Evolutionary conservation across 2,113 vertebrate species (phyloP), one percentile per base, ranked within the genome.

Genomic region (Beaufortia kweichowensis): DNA sequence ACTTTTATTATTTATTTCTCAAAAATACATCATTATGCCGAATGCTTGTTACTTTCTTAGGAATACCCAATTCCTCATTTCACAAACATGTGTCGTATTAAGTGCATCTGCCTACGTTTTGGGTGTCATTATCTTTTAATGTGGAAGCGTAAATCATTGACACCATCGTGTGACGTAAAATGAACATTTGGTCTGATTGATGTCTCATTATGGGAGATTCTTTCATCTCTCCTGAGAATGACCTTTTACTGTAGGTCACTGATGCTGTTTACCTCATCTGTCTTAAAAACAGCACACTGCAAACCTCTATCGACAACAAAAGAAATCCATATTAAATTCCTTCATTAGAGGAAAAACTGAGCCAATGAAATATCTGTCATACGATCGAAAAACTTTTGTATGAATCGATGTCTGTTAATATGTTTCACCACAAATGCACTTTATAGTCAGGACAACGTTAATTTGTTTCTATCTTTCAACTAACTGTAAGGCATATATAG

Each of bases 401-500:
- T 56, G 15, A 69, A 55, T 69, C 71, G 23, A 28, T 62, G 35
- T 6, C 6, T 31, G 19, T 33, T 75, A 57, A 70, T 59, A 61
- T 28, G 21, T 29, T 55, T 73, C 48, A 43, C 15, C 7, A 28
- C n/a, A 56, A 41, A 72, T 39, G 69, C 65, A 46, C 26, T 77
- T 65, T 75, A 33, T 43, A 78, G 28, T 24, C 46, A 61, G 59
- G 41, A 60, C 10, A 24, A 63, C 64, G 75, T 55, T 43, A 66
- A 71, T 71, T 67, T 33, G 62, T 80, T 41, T 62, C 77, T 76
- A 77, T 83, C 82, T 88, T 88, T 88, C 90, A 88, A 84, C 86
- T 78, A 89, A 87, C 79, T 90, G 74, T 87, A 81, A 79, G 86
- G 85, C 81, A 86, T 87, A 82, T 92, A 83, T 91, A 81, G 85